phyloP scores from a whole-genome alignment of 2,113 vertebrate genomes.

The Okapia johnstoni region DNA sequence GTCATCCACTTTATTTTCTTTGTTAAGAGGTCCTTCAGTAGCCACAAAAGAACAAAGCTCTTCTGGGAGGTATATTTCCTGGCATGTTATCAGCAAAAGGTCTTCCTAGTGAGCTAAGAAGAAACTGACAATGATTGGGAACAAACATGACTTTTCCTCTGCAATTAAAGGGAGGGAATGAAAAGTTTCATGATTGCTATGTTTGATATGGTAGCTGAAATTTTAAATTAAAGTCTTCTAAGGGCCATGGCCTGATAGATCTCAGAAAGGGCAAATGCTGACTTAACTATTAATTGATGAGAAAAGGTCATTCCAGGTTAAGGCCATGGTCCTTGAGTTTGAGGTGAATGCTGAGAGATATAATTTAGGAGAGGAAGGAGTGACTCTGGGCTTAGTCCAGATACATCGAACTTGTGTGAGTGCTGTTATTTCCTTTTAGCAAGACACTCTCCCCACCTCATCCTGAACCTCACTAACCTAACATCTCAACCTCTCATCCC shows the following conservation, averaged over 20 bases:
- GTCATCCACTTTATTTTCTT: constrained; percentile 73
- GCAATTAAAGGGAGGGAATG: not conserved
- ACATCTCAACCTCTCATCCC: not conserved
- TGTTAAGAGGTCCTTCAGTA: constrained; percentile 58
- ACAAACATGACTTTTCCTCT: not conserved
- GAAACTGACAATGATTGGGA: not conserved
- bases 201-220: not conserved
- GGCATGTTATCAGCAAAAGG: not conserved
- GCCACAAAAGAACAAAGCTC: constrained; percentile 46
- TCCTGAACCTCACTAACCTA: not conserved
- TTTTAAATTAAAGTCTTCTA: not conserved
- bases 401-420: not conserved
- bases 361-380: not conserved
- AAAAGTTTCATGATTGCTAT: not conserved
- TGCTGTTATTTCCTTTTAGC: not conserved
- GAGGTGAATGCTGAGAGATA: not conserved
- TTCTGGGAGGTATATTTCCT: not conserved
- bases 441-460: not conserved
- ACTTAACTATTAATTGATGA: not conserved
- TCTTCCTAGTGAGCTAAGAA: not conserved
- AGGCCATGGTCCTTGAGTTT: not conserved
- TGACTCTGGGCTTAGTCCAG: not conserved
- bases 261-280: not conserved
- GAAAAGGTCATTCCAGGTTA: not conserved
- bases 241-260: not conserved